These are phyloP conservation scores for Anguilla megastoma DNA, from an alignment of 2,797 vertebrate species.

Conservation along the genomic window DNA sequence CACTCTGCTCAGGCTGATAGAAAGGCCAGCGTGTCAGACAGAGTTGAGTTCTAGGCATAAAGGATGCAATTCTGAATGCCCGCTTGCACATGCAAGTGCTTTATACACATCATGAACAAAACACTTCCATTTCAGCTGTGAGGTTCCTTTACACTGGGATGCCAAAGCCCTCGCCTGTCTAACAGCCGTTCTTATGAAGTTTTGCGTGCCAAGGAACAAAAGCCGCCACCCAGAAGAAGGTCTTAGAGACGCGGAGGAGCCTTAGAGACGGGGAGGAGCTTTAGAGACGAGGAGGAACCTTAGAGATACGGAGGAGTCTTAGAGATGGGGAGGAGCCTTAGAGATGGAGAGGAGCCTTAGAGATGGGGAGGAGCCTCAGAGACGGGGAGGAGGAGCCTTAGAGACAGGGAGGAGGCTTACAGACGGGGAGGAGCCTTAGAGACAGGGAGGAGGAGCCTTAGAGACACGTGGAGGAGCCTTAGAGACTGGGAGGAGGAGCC, in stretches of 20 bases:
- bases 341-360: too few species aligned
- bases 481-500: not conserved
- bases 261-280: not conserved
- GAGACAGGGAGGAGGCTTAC: too few species aligned
- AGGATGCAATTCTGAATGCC: not conserved
- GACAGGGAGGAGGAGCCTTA: not conserved
- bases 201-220: slow-evolving; percentile 65
- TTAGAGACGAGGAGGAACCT: not conserved
- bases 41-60: not conserved
- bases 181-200: slow-evolving; percentile 23
- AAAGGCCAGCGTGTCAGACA: not conserved
- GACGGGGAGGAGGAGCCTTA: too few species aligned
- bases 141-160: not conserved
- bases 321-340: too few species aligned
- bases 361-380: too few species aligned
- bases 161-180: not conserved
- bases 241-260: too few species aligned
- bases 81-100: not conserved
- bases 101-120: not conserved
- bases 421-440: too few species aligned
- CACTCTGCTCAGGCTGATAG: not conserved
- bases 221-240: slow-evolving; percentile 27
- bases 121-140: not conserved
- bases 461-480: slow-evolving; percentile 1
- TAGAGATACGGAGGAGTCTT: slow-evolving; percentile 49